Conservation (phyloP, 2,888 invertebrate genomes). For the Heterodera filipjevi region DNA sequence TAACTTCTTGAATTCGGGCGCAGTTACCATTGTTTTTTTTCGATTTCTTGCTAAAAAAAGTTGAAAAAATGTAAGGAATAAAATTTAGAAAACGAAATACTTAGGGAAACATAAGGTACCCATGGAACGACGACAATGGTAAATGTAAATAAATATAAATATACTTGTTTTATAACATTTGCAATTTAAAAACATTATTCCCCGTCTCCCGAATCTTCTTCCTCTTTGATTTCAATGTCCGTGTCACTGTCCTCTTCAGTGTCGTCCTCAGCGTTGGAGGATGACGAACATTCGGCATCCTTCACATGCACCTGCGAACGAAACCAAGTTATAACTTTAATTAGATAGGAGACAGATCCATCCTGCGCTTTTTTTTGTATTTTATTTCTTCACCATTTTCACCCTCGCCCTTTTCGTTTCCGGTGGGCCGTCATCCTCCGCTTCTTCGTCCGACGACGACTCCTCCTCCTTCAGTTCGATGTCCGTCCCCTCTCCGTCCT, state of each 20-base stretch:
- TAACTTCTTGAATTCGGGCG: background rate
- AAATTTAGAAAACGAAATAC: no score
- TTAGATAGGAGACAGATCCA: no score
- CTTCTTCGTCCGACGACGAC: background rate
- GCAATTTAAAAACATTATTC: background rate
- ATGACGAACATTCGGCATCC: conserved; percentile 4
- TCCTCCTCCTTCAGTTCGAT: background rate
- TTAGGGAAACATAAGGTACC: background rate
- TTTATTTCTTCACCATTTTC: background rate
- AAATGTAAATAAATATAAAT: background rate
- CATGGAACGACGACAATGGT: background rate
- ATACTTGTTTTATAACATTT: background rate
- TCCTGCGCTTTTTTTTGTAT: no score
- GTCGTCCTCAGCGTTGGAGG: background rate
- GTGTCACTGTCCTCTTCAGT: conserved; percentile 15
- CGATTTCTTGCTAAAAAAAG: background rate
- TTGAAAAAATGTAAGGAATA: background rate
- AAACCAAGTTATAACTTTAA: no score
- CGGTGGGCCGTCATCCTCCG: background rate
- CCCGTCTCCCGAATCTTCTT: background rate
- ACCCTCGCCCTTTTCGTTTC: background rate
- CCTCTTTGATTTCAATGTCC: conserved; percentile 28
- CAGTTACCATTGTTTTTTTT: background rate
- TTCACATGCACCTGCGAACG: background rate
- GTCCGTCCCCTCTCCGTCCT: background rate